A percentile compares a stretch with the other conserved stretches of the same genome.
These are phyloP conservation scores for Hydrophis major DNA, from an alignment of 2,797 vertebrate genomes.

Conservation along the genomic window DNA sequence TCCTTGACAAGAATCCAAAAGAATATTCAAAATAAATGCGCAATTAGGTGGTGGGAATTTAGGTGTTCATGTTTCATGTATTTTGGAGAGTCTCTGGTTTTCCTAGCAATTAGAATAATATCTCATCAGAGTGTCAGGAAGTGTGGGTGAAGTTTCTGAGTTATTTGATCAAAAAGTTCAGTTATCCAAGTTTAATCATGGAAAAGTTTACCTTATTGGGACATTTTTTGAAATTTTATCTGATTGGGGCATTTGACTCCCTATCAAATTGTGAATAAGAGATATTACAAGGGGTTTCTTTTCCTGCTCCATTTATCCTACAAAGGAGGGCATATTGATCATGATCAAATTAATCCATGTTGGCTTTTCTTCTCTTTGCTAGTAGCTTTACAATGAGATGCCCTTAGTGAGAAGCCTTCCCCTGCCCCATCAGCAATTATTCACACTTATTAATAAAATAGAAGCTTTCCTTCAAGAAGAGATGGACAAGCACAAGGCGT, in stretches of 20 bases:
- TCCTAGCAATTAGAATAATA: too few species aligned
- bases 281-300: background rate
- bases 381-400: constrained; percentile 22
- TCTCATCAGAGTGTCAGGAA: too few species aligned
- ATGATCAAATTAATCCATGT: background rate
- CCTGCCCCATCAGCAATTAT: constrained; percentile 34
- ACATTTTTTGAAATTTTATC: background rate
- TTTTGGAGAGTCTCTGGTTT: too few species aligned
- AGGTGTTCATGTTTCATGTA: too few species aligned
- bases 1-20: too few species aligned
- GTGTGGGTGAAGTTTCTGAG: background rate
- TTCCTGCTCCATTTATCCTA: background rate
- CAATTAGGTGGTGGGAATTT: background rate
- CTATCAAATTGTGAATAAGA: background rate
- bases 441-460: constrained; percentile 17
- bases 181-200: background rate
- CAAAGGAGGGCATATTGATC: background rate
- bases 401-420: constrained; percentile 18
- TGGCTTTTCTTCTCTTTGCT: background rate
- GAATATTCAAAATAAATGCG: background rate
- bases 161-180: background rate
- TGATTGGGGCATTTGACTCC: too few species aligned
- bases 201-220: background rate
- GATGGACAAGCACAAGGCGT: constrained; percentile 53
- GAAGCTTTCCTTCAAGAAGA: constrained; percentile 26